A percentile compares a stretch with the other conserved stretches of the same genome.
phyloP scores from a whole-genome alignment of 2,797 vertebrate genomes.

The Chaetodon trifasciatus region DNA sequence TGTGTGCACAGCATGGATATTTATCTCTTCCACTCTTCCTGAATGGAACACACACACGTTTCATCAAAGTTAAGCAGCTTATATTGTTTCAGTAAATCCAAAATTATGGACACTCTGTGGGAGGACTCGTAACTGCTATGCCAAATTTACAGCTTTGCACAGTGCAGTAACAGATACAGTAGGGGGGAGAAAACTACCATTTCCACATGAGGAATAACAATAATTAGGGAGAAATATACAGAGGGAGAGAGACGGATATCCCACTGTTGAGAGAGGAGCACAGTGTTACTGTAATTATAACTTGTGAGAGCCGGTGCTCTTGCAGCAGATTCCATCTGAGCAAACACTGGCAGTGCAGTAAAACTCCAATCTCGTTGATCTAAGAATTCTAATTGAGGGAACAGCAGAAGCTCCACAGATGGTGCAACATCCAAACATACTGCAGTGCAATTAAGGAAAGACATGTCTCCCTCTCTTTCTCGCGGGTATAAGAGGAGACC shows the following conservation, averaged over 20 bases:
- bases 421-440: constrained; percentile 73
- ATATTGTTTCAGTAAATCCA: constrained; percentile 77
- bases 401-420: constrained; percentile 76
- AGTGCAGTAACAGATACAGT: constrained; percentile 60
- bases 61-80: constrained; percentile 73
- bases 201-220: constrained; percentile 74
- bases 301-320: constrained; percentile 56
- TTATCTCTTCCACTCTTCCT: constrained; percentile 21
- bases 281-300: constrained; percentile 80
- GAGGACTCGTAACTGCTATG: constrained; percentile 67
- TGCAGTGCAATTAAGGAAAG: constrained; percentile 75
- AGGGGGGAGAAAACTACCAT: constrained; percentile 64
- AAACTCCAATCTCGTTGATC: constrained; percentile 71
- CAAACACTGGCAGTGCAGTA: constrained; percentile 66
- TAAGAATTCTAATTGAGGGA: constrained; percentile 78
- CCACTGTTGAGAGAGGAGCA: constrained; percentile 51
- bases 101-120: constrained; percentile 71
- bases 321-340: constrained; percentile 70
- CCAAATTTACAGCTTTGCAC: constrained; percentile 73
- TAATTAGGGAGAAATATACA: constrained; percentile 73
- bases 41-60: constrained; percentile 33
- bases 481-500: constrained; percentile 46
- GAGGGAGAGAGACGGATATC: constrained; percentile 30
- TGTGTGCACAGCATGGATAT: constrained; percentile 14
- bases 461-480: constrained; percentile 9